A percentile compares a stretch with the other conserved stretches of the same genome.
phyloP scores from a whole-genome alignment of 2,797 vertebrate genomes.

The Gadopsis bispinosus region DNA sequence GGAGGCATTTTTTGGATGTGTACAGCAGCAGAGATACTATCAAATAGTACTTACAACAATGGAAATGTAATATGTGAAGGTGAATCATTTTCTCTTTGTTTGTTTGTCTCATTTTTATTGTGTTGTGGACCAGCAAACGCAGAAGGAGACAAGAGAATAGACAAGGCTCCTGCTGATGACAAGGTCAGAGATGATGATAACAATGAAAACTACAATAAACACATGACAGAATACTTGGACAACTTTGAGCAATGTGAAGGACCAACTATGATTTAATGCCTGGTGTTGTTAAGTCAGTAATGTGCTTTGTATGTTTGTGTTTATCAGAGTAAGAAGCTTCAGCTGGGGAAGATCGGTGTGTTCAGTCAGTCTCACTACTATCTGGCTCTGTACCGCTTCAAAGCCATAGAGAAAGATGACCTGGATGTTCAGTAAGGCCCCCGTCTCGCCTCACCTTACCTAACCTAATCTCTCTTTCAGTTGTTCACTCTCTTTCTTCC shows the following conservation, averaged over 20 bases:
- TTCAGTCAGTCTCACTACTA: slow-evolving; percentile 93
- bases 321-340: slow-evolving; percentile 89
- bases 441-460: background rate
- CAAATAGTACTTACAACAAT: background rate
- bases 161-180: slow-evolving; percentile 89
- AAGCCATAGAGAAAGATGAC: slow-evolving; percentile 94
- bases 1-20: no score
- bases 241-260: background rate
- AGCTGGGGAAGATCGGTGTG: slow-evolving; percentile 82
- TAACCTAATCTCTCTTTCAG: background rate
- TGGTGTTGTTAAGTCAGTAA: background rate
- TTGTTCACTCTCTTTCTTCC: background rate
- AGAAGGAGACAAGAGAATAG: slow-evolving; percentile 88
- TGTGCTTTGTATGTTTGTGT: slow-evolving; percentile 24
- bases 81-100: background rate
- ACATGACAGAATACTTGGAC: no score
- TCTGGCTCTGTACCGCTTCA: slow-evolving; percentile 94
- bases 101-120: background rate
- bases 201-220: background rate
- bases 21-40: background rate
- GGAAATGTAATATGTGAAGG: background rate
- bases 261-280: background rate
- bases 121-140: slow-evolving; percentile 76
- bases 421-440: slow-evolving; percentile 92
- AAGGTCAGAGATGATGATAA: slow-evolving; percentile 81